Percentiles rank a stretch among this genome's conserved stretches.
These are phyloP conservation scores for Drosophila tropicalis DNA, from an alignment of 1,140 invertebrate species.

Conservation along the genomic window DNA sequence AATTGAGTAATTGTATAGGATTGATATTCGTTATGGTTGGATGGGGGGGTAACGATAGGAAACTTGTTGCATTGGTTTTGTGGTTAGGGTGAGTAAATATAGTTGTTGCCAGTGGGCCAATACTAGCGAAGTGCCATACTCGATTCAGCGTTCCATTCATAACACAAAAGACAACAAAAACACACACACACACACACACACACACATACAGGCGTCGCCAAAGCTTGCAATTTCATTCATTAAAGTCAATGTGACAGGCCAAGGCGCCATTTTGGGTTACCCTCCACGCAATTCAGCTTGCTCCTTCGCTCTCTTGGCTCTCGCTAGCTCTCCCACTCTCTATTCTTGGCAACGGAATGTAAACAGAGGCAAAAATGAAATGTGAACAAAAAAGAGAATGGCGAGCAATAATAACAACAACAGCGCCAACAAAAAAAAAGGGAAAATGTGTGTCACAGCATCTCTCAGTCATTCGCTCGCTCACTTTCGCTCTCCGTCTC, in stretches of 20 bases:
- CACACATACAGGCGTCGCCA: constrained; percentile 13
- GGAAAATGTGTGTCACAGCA: constrained; percentile 16
- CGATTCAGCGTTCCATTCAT: constrained; percentile 67
- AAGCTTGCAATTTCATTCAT: constrained; percentile 68
- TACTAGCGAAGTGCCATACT: constrained; percentile 25
- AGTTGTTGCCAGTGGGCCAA: not conserved
- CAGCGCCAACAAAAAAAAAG: constrained; percentile 20
- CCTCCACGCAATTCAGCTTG: constrained; percentile 13
- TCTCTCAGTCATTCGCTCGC: constrained; percentile 17
- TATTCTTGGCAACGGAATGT: constrained; percentile 10
- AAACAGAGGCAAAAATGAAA: constrained; percentile 1
- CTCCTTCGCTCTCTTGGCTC: constrained; percentile 3
- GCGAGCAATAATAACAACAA: not conserved
- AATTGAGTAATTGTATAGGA: not conserved
- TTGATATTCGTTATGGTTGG: not conserved
- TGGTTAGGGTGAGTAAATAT: not conserved
- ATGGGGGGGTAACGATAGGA: constrained; percentile 4
- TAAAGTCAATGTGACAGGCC: constrained; percentile 49
- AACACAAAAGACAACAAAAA: constrained; percentile 23
- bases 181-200: constrained; percentile 11
- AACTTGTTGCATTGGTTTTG: constrained; percentile 43
- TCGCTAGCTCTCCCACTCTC: constrained; percentile 2
- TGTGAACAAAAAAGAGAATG: not conserved
- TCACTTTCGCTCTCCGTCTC: too few relatives aligned
- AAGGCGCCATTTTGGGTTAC: constrained; percentile 27